Conservation (phyloP, 2,888 invertebrate genomes). For the Cheilosia variabilis region DNA sequence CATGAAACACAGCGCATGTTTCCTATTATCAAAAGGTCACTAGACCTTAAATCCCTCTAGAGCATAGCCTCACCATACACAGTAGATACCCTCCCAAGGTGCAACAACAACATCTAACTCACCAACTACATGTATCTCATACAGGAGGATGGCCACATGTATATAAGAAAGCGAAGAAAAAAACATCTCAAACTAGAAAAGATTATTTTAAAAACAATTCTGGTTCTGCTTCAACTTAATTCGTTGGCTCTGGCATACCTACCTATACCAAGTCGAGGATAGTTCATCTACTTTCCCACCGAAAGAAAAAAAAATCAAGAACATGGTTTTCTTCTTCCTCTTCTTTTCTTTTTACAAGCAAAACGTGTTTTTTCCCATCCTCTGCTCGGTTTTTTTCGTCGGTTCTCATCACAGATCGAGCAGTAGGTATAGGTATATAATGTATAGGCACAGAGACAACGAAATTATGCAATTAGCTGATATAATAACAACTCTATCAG, state of each 20-base stretch:
- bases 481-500: slow-evolving; percentile 56
- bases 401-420: slow-evolving; percentile 21
- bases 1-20: slow-evolving; percentile 19
- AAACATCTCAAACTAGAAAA: slow-evolving; percentile 13
- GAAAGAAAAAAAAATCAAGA: slow-evolving; percentile 24
- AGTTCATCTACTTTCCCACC: slow-evolving; percentile 69
- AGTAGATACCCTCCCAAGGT: background rate
- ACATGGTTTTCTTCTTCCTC: slow-evolving; percentile 41
- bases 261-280: slow-evolving; percentile 10
- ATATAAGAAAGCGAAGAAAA: background rate
- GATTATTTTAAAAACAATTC: slow-evolving; percentile 41
- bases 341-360: slow-evolving; percentile 26
- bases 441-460: background rate
- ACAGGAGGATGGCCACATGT: slow-evolving; percentile 6
- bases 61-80: slow-evolving; percentile 20
- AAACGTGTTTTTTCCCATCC: slow-evolving; percentile 61
- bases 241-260: slow-evolving; percentile 14
- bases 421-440: background rate
- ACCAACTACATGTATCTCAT: slow-evolving; percentile 26
- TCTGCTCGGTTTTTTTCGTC: slow-evolving; percentile 10
- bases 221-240: slow-evolving; percentile 57
- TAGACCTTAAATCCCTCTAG: slow-evolving; percentile 41
- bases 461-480: slow-evolving; percentile 58
- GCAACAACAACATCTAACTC: background rate
- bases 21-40: slow-evolving; percentile 42